These are phyloP conservation scores for Bombus pyrosoma DNA, from an alignment of 1,140 invertebrate species.

Conservation along the genomic window DNA sequence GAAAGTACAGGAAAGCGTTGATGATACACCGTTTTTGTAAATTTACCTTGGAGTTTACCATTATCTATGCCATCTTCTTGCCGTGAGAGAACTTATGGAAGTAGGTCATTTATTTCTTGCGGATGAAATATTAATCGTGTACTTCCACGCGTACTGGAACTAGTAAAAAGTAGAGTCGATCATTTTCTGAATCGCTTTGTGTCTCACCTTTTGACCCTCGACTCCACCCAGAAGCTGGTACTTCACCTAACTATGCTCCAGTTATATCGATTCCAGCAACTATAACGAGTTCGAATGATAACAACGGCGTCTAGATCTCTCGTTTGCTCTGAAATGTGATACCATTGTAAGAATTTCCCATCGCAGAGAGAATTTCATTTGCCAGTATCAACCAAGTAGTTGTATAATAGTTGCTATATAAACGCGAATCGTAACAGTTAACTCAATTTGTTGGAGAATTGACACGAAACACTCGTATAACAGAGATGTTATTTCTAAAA, in stretches of 20 bases:
- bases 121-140: too few relatives aligned
- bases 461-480: background rate
- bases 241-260: too few relatives aligned
- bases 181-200: background rate
- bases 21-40: too few relatives aligned
- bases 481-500: slow-evolving; percentile 2
- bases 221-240: background rate
- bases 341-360: background rate
- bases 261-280: background rate
- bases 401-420: background rate
- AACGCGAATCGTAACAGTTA: background rate
- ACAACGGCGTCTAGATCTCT: background rate
- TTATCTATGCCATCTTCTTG: too few relatives aligned
- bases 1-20: too few relatives aligned
- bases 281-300: background rate
- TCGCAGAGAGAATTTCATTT: background rate
- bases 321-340: background rate
- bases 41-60: too few relatives aligned
- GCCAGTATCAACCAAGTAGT: background rate
- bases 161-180: too few relatives aligned
- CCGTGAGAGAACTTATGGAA: too few relatives aligned
- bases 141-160: too few relatives aligned
- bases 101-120: too few relatives aligned
- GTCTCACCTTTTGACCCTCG: background rate
- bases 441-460: background rate